Percentiles rank a stretch among this genome's conserved stretches.
Evolutionary conservation across 23 tunicate genomes (phyloP).

Genomic region (Corella eumyota): DNA sequence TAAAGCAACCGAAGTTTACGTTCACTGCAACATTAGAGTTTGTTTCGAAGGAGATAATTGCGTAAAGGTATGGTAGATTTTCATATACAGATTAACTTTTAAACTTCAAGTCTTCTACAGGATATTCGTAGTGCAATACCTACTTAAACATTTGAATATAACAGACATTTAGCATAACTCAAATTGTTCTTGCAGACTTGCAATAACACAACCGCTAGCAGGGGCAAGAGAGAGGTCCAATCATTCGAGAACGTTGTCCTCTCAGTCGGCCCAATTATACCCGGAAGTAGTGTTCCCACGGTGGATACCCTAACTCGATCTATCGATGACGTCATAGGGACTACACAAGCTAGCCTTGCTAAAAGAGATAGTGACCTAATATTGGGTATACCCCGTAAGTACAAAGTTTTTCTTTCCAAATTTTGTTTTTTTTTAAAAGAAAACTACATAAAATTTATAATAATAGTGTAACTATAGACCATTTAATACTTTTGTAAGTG

Average conservation of each 20-base stretch:
- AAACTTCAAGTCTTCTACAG: too few relatives aligned
- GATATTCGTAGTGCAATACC: too few relatives aligned
- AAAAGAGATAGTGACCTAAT: not conserved
- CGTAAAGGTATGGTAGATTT: constrained; percentile 25
- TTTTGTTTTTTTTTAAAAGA: too few relatives aligned
- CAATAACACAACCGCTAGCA: constrained; percentile 1
- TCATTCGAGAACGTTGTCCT: constrained; percentile 14
- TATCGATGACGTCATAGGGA: not conserved
- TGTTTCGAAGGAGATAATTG: constrained; percentile 55
- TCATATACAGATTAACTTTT: constrained; percentile 1
- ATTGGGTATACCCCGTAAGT: constrained; percentile 18
- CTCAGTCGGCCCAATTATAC: constrained; percentile 26
- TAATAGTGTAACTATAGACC: too few relatives aligned
- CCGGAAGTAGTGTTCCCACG: constrained; percentile 11
- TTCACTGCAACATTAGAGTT: constrained; percentile 69
- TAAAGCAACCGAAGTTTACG: constrained; percentile 26
- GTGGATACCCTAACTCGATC: not conserved
- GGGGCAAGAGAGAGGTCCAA: constrained; percentile 17
- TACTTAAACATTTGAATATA: too few relatives aligned
- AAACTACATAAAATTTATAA: too few relatives aligned
- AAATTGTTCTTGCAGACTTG: too few relatives aligned
- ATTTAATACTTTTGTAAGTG: too few relatives aligned
- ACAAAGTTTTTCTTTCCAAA: too few relatives aligned
- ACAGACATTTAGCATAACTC: too few relatives aligned
- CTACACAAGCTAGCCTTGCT: not conserved